Evolutionary conservation across 2,113 vertebrate genomes (phyloP), one percentile per base, ranked within the genome.

Genomic region (Ctenodactylus gundi): DNA sequence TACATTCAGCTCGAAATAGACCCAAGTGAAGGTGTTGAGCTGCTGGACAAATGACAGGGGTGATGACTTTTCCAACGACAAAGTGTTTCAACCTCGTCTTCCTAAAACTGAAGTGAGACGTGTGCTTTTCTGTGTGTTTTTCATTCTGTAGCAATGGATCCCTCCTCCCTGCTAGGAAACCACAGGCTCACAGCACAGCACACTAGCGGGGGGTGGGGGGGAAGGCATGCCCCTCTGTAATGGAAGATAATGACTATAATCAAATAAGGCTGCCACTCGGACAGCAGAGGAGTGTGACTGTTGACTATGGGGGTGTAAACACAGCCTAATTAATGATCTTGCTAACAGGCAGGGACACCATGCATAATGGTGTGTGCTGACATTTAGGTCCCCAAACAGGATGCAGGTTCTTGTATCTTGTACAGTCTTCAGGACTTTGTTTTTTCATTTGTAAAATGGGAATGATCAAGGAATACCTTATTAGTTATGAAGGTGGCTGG

Each of bases 201-300:
- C 4, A 4, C 9, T 3, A 15, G 21, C 1, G 49, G 6, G 34
- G 12, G 72, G 20, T 1, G 2, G 46, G n/a, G 27, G 20, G 36
- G 49, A 51, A 57, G 36, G 46, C 72, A 23, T 1, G 0, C 31
- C 67, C 17, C 70, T 84, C 29, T 41, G 9, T 88, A 75, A 36
- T 21, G 46, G 57, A 6, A 10, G 13, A 39, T 41, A 75, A 91
- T 57, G 68, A 78, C 21, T 41, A 14, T 49, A 70, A 77, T 68
- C 41, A 93, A 88, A 60, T 57, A 82, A 77, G 81, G 18, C 53
- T 67, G n/a, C n/a, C 39, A n/a, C 57, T 77, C 41, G 25, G 88
- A 82, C n/a, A 10, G 36, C 76, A 67, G 41, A 36, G n/a, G 80
- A 76, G 27, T 21, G 20, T 80, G 80, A 57, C 31, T 0, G 0